Base-by-base conservation (phyloP, 1,140 invertebrate species). In the Macrostomum lignano region DNA sequence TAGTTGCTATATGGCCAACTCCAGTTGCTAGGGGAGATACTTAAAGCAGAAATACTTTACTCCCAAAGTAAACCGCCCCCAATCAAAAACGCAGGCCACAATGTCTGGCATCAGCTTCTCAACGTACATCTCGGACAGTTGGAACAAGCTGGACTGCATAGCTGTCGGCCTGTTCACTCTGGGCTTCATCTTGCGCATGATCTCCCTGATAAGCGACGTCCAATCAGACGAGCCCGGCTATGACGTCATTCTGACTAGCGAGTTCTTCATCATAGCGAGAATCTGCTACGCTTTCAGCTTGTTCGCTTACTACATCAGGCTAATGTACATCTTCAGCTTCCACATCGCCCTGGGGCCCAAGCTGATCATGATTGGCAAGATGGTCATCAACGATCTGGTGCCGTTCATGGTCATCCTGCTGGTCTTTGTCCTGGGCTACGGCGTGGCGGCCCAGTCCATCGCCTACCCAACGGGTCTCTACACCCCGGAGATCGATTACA, bases 341-440 rank as follows among this genome's bases (percentile, higher is more conserved):
- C 44, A 50, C 30, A 46, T 49, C 36, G 40, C 48, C 31, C 45
- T 59, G 6, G 61, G 61, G 22, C 61, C 60, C 4, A 62, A 61
- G 36, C 46, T 62, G 3, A 54, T 62, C 14, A 61, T 63, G 48
- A 60, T 62, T 34, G 46, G 49, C 23, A 42, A 47, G 39, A 62
- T 62, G 60, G 53, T 62, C 37, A 45, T 25, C 4, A 33, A 33
- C 21, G 59, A 62, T 38, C 39, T 62, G 34, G 39, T 52, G 33
- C 56, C 49, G 28, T 62, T 62, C 40, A 47, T 61, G 32, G 44
- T 58, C 13, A 57, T 62, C n/a, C 40, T 62, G 31, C 41, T 58
- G 38, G 54, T 62, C 13, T 61, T 61, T 41, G 52, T 61, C n/a
- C 38, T 52, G 6, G 49, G 53, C 0, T 62, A 61, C 38, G 58